phyloP scores from a whole-genome alignment of 2,888 invertebrate species.

The Chloromyia formosa region DNA sequence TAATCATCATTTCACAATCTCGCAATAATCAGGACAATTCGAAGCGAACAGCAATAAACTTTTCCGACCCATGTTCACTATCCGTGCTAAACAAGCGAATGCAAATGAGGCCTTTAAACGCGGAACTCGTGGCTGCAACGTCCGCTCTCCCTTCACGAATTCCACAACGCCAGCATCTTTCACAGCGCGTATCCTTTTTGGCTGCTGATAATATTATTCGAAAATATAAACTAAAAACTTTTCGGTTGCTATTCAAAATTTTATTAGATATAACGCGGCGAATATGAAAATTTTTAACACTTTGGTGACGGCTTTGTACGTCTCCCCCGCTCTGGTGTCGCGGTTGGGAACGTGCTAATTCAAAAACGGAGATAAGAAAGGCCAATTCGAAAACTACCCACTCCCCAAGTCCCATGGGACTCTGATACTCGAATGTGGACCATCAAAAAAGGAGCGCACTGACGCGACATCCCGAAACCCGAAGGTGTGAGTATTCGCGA shows the following conservation, averaged over 20 bases:
- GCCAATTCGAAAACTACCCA: conserved; percentile 34
- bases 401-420: not conserved
- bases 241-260: conserved; percentile 31
- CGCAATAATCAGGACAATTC: conserved; percentile 1
- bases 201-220: conserved; percentile 13
- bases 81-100: conserved; percentile 4
- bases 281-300: conserved; percentile 47
- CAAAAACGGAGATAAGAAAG: conserved; percentile 23
- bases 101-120: conserved; percentile 33
- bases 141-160: not conserved
- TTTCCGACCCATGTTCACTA: not conserved
- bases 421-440: not conserved
- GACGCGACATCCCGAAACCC: not conserved
- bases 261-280: conserved; percentile 26
- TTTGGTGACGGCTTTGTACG: not conserved
- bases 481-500: conserved; percentile 27
- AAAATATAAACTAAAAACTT: conserved; percentile 40
- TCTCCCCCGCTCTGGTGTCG: not conserved
- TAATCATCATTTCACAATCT: not conserved
- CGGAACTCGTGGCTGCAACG: conserved; percentile 7
- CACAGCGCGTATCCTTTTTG: not conserved
- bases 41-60: conserved; percentile 16
- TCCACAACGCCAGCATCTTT: not conserved
- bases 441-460: not conserved
- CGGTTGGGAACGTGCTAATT: not conserved